Evolutionary conservation across 2,888 invertebrate species (phyloP), one percentile per base, ranked within the genome.

Genomic region (Alviniconcha strummeri): DNA sequence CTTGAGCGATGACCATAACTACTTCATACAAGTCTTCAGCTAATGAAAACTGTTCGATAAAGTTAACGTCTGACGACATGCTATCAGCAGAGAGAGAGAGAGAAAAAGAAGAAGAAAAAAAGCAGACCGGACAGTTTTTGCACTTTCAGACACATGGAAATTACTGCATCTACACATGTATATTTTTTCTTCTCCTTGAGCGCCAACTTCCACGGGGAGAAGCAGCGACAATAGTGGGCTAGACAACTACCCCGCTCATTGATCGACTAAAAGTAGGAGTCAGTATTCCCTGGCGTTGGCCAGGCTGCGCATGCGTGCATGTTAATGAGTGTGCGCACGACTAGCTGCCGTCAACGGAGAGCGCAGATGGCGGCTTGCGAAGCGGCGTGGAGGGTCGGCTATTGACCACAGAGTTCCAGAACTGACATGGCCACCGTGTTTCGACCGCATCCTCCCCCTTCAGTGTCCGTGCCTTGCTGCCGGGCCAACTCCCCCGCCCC

Each of bases 261-360:
- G 79, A 79, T 69, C 60, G 72, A 19, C 54, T n/a, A 57, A 56
- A 17, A 77, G 80, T 80, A 74, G 57, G 72, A 80, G 81, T 57
- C 81, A 80, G 69, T 54, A 74, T 74, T 71, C 13, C 74, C 72
- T 52, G 56, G 72, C 15, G 81, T n/a, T 56, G 36, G 36, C 52
- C 52, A 5, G 81, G 57, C 72, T 74, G 81, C 81, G 81, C 81
- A 74, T 74, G 81, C 81, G 81, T 81, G 72, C 72, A 81, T 81
- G 72, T 81, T 74, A 81, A 81, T 81, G 72, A 74, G 81, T 57
- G 72, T 81, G 81, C 74, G 72, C 72, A 57, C 81, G 81, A 81
- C 81, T 74, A 52, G 17, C 55, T 72, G 69, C 72, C 74, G 81
- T 74, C 72, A 60, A 69, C 57, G 74, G 57, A 17, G 74, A 69